A percentile compares a stretch with the other conserved stretches of the same genome.
These are phyloP conservation scores for Pangasius mekongensis DNA, from an alignment of 2,797 vertebrate genomes.

Conservation along the genomic window DNA sequence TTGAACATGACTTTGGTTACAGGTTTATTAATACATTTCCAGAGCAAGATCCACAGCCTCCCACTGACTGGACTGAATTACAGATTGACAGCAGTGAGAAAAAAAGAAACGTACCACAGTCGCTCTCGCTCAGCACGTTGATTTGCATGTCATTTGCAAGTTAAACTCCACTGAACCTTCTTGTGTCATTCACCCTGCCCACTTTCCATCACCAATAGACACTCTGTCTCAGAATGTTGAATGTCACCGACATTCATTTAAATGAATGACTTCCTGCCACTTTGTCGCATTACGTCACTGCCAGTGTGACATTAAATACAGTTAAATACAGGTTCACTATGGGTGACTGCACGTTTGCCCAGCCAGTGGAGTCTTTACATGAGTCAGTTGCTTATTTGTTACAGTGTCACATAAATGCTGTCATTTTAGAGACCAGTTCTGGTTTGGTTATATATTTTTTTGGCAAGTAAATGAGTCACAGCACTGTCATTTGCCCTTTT, in stretches of 20 bases:
- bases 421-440: background rate
- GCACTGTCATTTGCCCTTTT: background rate
- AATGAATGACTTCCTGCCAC: background rate
- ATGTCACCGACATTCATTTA: background rate
- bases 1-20: background rate
- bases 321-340: no score
- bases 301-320: background rate
- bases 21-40: background rate
- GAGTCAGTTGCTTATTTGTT: background rate
- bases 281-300: background rate
- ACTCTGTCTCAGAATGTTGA: background rate
- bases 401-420: background rate
- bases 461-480: background rate
- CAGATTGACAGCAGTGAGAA: background rate
- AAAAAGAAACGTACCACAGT: background rate
- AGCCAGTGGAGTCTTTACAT: background rate
- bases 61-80: background rate
- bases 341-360: no score
- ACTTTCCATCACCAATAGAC: background rate
- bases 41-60: background rate
- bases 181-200: background rate
- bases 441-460: background rate
- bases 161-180: background rate
- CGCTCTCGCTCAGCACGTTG: background rate
- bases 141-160: background rate